phyloP scores from a whole-genome alignment of 2,797 vertebrate species.

The Hemitrygon akajei region DNA sequence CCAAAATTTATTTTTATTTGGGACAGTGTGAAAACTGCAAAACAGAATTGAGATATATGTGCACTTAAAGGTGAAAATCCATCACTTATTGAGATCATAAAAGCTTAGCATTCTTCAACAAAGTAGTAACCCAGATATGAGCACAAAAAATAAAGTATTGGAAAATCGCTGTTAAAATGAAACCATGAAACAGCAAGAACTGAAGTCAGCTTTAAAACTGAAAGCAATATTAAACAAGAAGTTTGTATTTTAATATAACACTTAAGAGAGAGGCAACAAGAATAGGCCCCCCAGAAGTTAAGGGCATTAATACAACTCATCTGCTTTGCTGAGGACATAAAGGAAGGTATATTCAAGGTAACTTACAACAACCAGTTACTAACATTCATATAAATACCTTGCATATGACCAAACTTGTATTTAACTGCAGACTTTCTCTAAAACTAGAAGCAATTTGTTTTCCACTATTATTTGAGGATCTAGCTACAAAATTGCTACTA shows the following conservation, averaged over 20 bases:
- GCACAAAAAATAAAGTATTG: neutral
- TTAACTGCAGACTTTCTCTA: neutral
- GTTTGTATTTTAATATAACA: neutral
- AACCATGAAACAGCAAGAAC: neutral
- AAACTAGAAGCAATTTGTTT: neutral
- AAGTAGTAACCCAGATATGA: neutral
- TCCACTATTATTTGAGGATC: too few species aligned
- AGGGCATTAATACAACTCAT: neutral
- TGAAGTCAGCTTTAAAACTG: neutral
- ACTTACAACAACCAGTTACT: neutral
- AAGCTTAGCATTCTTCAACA: neutral
- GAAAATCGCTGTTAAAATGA: neutral
- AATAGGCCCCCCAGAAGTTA: neutral
- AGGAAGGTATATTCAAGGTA: neutral
- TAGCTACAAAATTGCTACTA: neutral
- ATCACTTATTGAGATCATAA: neutral
- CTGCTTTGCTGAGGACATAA: neutral
- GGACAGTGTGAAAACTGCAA: slow-evolving; percentile 79
- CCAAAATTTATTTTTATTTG: slow-evolving; percentile 71
- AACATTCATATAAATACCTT: neutral
- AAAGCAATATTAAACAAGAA: neutral
- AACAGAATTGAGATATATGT: neutral
- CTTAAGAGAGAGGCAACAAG: neutral
- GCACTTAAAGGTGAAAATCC: neutral
- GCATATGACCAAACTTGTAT: neutral